Evolutionary conservation across 2,888 invertebrate species (phyloP).

Genomic region (Phyllotreta cruciferae): DNA sequence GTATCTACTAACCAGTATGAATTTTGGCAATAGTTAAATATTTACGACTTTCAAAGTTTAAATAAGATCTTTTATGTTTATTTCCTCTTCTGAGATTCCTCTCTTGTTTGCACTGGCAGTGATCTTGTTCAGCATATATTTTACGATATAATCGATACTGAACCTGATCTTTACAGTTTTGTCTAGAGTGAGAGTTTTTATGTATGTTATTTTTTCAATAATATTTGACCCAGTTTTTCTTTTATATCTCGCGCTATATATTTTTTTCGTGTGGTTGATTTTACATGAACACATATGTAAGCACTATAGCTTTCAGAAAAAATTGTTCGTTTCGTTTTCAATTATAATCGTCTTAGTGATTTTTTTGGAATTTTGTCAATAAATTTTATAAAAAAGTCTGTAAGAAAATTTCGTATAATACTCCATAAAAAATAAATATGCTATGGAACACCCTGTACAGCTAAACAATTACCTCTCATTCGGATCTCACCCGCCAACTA

Average conservation of each 20-base stretch:
- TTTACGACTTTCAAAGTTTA: slow-evolving; percentile 3
- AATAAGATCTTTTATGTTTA: background rate
- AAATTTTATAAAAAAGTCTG: background rate
- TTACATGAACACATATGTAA: slow-evolving; percentile 18
- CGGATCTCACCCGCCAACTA: slow-evolving; percentile 23
- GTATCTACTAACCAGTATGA: background rate
- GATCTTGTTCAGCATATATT: slow-evolving; percentile 32
- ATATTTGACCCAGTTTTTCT: slow-evolving; percentile 22
- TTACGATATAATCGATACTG: slow-evolving; percentile 33
- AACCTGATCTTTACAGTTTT: slow-evolving; percentile 29
- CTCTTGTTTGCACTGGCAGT: background rate
- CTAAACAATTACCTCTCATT: slow-evolving; percentile 16
- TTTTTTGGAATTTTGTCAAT: too few species aligned
- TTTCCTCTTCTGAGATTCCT: background rate
- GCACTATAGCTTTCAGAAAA: slow-evolving; percentile 6
- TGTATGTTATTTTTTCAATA: slow-evolving; percentile 30
- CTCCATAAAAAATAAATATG: background rate
- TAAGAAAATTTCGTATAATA: background rate
- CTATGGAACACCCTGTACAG: background rate
- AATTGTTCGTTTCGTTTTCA: too few species aligned
- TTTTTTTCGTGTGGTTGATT: slow-evolving; percentile 12
- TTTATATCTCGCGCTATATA: slow-evolving; percentile 21
- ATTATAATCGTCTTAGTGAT: too few species aligned
- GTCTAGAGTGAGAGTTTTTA: slow-evolving; percentile 31
- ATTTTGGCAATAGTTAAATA: slow-evolving; percentile 20